These are phyloP conservation scores for Lamellibrachia luymesi DNA, from an alignment of 1,140 invertebrate species.

Conservation along the genomic window DNA sequence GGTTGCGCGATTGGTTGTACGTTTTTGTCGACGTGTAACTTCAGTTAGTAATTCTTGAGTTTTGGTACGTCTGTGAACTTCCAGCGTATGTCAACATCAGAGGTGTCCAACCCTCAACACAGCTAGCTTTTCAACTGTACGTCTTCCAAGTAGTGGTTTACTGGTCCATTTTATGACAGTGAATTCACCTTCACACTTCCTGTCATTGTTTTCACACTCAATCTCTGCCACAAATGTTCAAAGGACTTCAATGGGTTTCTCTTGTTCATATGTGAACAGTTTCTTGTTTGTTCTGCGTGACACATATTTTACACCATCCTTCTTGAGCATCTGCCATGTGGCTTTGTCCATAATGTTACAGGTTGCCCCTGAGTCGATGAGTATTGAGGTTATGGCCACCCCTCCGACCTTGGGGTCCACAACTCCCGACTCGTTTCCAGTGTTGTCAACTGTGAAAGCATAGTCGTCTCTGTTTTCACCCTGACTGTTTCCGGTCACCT, in stretches of 20 bases:
- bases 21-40: slow-evolving; percentile 9
- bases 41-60: slow-evolving; percentile 21
- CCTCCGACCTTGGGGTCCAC: background rate
- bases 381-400: background rate
- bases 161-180: background rate
- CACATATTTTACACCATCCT: background rate
- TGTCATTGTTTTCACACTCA: background rate
- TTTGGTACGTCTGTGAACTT: background rate
- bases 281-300: too few species aligned
- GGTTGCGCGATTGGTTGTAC: slow-evolving; percentile 12
- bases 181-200: background rate
- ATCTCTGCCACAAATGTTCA: slow-evolving; percentile 5
- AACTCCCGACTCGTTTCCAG: background rate
- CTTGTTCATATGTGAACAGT: background rate
- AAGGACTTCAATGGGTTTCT: background rate
- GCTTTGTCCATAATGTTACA: background rate
- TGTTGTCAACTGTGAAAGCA: too few species aligned
- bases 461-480: too few species aligned
- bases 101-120: background rate
- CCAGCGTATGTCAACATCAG: background rate
- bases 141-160: background rate
- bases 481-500: background rate
- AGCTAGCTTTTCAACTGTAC: background rate
- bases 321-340: background rate
- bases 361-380: slow-evolving; percentile 12